A percentile compares a stretch with the other conserved stretches of the same genome.
These are phyloP conservation scores for Poecile montanus DNA, from an alignment of 2,797 vertebrate genomes.

Conservation along the genomic window DNA sequence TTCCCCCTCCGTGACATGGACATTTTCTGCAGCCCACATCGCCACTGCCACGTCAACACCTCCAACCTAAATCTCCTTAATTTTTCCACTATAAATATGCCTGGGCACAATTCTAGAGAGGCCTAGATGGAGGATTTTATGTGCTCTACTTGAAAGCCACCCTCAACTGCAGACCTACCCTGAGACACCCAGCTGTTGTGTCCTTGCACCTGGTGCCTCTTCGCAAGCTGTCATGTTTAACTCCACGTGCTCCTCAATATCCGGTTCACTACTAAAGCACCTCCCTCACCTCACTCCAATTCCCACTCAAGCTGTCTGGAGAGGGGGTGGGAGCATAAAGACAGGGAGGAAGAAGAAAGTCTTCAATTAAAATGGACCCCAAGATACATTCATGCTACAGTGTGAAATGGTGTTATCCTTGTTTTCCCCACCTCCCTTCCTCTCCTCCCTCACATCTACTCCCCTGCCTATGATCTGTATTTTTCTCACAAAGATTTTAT, in stretches of 20 bases:
- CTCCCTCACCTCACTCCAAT: neutral
- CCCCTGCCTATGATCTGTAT: neutral
- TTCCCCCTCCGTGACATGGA: accelerated
- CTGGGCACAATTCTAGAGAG: neutral
- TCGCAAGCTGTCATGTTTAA: neutral
- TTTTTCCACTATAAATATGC: neutral
- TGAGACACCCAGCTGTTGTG: neutral
- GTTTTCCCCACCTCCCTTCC: neutral
- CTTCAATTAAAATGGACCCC: neutral
- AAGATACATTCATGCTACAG: neutral
- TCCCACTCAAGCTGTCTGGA: neutral
- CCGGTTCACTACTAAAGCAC: neutral
- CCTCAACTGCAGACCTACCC: neutral
- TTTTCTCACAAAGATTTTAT: neutral
- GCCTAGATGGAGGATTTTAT: neutral
- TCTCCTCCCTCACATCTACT: neutral
- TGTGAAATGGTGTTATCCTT: neutral
- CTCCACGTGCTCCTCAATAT: neutral
- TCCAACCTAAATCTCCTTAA: neutral
- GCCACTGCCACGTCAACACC: neutral
- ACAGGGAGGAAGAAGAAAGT: neutral
- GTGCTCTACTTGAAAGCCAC: neutral
- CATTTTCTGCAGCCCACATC: neutral
- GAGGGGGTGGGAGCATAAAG: neutral
- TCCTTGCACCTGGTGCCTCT: neutral